Base-by-base conservation (phyloP, 2,113 vertebrate genomes). In the Lampris incognitus region DNA sequence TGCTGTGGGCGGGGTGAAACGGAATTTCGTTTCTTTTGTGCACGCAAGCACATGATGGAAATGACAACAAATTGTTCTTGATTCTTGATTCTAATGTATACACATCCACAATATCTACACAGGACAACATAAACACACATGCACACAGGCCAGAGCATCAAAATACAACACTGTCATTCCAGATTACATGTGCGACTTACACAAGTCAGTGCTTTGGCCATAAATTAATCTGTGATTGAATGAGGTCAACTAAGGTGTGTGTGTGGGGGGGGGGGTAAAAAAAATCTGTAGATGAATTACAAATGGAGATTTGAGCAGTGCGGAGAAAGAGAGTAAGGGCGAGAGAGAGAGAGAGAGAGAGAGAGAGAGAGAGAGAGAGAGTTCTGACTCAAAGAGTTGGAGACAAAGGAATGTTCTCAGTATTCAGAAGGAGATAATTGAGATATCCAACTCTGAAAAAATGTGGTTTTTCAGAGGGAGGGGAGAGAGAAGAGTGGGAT, bases 391-490 rank as follows among this genome's bases (percentile, higher is more conserved):
- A 24, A 24, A 24, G 24, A 24, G 24, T 24, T 24, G 9, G 44
- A 81, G 83, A 88, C 69, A 86, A 89, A 83, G 69, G 65, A 88
- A 72, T 50, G 74, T 82, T 80, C 83, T 86, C 56, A 72, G 67
- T 79, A 82, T 87, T 86, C 86, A 58, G 68, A 78, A 75, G 76
- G 79, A 89, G 87, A 89, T 94, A 92, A 94, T 93, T 94, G 93
- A 94, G 92, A 94, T 90, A 91, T 92, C 86, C 85, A 85, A 91
- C 84, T 91, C 87, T 90, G 91, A 91, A 87, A 92, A 90, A 93
- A 91, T 86, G 88, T 89, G 86, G 88, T 89, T 81, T 88, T 94
- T 92, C 88, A 87, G 72, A 58, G 60, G 81, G 70, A 46, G 41
- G 52, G 51, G 9, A 9, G 51, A 69, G 13, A 10, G 66, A 63